Evolutionary conservation across 2,797 vertebrate species (phyloP).

Genomic region (Momotus momota): DNA sequence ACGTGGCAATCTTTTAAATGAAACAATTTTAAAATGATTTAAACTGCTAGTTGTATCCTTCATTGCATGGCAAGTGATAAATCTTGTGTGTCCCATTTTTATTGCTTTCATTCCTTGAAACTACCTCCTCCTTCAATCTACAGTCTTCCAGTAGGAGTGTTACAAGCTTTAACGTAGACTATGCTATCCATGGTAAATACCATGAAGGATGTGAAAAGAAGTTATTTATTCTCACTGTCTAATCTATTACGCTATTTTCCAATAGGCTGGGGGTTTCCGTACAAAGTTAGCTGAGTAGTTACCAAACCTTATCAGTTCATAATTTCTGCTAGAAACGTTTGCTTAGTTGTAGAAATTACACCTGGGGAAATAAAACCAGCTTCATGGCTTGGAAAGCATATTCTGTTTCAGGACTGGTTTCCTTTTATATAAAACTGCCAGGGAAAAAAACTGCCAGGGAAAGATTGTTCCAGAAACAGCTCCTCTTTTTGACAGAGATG

Average conservation of each 20-base stretch:
- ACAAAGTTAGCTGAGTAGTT: background rate
- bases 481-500: background rate
- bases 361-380: background rate
- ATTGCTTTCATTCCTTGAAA: background rate
- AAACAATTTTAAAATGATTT: constrained; percentile 36
- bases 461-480: background rate
- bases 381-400: background rate
- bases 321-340: background rate
- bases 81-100: background rate
- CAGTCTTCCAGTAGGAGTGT: background rate
- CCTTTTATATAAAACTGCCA: background rate
- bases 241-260: background rate
- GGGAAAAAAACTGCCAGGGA: background rate
- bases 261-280: background rate
- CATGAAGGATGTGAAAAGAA: background rate
- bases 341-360: background rate
- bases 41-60: background rate
- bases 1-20: background rate
- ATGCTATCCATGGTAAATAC: background rate
- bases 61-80: background rate
- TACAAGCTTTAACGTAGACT: background rate
- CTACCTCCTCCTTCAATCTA: background rate
- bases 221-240: background rate
- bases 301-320: background rate
- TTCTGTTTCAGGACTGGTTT: background rate